These are phyloP conservation scores for Oceanodroma tethys DNA, from an alignment of 2,113 vertebrate genomes.

Conservation along the genomic window DNA sequence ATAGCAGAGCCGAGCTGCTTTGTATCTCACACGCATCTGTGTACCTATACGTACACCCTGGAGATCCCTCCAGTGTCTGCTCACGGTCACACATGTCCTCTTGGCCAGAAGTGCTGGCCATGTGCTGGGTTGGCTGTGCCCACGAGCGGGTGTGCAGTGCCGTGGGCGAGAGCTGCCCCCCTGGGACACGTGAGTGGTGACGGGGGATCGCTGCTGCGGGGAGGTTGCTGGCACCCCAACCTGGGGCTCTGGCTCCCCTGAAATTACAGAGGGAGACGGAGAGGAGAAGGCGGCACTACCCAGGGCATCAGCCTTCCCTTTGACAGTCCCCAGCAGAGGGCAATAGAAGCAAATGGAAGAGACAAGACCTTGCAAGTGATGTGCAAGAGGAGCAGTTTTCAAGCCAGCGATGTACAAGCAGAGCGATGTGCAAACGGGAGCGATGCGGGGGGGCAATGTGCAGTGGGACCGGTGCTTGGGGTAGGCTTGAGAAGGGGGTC, in stretches of 20 bases:
- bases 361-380: neutral
- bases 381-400: neutral
- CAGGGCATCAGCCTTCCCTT: neutral
- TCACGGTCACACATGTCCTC: accelerated
- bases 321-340: conserved; percentile 51
- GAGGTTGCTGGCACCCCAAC: neutral
- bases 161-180: neutral
- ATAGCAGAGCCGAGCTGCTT: neutral
- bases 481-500: neutral
- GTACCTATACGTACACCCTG: accelerated
- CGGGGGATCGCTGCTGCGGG: accelerated
- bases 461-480: neutral
- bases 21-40: accelerated
- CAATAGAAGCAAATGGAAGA: conserved; percentile 56
- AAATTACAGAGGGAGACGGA: accelerated
- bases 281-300: neutral
- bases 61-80: accelerated
- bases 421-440: neutral
- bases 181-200: accelerated
- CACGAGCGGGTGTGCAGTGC: accelerated
- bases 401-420: neutral
- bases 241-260: neutral
- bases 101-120: neutral
- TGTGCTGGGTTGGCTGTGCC: accelerated
- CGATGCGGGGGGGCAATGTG: accelerated